A percentile compares a stretch with the other conserved stretches of the same genome.
These are phyloP conservation scores for Zelostemma sp. DNA, from an alignment of 1,140 invertebrate species.

Conservation along the genomic window DNA sequence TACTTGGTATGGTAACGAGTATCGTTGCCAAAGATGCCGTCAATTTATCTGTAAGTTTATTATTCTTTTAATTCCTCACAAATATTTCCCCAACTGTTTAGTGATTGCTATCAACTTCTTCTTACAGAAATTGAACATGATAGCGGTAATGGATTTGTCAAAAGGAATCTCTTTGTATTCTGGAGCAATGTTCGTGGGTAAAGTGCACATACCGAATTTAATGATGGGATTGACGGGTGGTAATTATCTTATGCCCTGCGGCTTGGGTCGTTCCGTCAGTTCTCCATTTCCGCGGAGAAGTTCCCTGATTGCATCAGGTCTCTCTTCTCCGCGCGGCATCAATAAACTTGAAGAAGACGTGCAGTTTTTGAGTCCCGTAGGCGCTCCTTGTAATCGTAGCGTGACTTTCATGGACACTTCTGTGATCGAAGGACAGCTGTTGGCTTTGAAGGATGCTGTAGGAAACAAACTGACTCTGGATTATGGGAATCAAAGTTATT, in stretches of 20 bases:
- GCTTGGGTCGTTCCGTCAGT: conserved; percentile 68
- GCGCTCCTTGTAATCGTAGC: conserved; percentile 52
- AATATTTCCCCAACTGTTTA: too few relatives aligned
- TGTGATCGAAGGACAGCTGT: conserved; percentile 55
- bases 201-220: conserved; percentile 84
- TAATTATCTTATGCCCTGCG: conserved; percentile 72
- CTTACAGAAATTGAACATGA: conserved; percentile 81
- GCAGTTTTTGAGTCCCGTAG: conserved; percentile 78
- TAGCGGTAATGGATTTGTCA: conserved; percentile 83
- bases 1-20: conserved; percentile 80
- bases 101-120: too few relatives aligned
- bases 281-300: conserved; percentile 74
- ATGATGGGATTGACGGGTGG: conserved; percentile 74
- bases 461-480: conserved; percentile 82
- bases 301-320: conserved; percentile 69
- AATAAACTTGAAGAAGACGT: conserved; percentile 75
- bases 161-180: conserved; percentile 89
- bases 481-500: conserved; percentile 77
- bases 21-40: conserved; percentile 88
- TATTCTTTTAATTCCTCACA: conserved; percentile 11
- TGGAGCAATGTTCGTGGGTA: conserved; percentile 83
- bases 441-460: conserved; percentile 80
- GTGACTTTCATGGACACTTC: conserved; percentile 62
- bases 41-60: conserved; percentile 74
- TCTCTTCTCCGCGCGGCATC: too few relatives aligned